Evolutionary conservation across 2,113 vertebrate species (phyloP), one percentile per base, ranked within the genome.

Genomic region (Calidris pygmaea): DNA sequence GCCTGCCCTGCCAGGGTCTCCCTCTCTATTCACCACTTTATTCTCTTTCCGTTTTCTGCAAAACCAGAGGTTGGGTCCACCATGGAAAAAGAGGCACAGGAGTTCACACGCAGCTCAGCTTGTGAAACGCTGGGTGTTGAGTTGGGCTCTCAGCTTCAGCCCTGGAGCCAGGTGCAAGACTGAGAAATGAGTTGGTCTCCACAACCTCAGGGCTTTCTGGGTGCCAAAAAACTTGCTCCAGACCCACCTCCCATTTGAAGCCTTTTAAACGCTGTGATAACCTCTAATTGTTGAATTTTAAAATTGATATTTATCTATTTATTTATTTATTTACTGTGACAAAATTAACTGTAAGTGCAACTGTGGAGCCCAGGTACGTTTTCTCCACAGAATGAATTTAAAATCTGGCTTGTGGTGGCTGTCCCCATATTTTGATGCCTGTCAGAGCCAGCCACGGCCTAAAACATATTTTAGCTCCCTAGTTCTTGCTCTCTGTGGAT

Each of bases 11-110:
- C 14, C 7, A 26, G 55, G 48, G 32, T 81, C 77, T 56, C 35
- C 32, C 0, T 0, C 34, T 87, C 47, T 58, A 13, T 71, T 89
- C 37, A n/a, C 34, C 9, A 0, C 65, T 63, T 76, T 10, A 50
- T 35, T 79, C 65, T 43, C 50, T 81, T 82, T 66, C 27, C 4
- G 6, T 62, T 85, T 92, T 22, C 76, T 86, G 75, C 47, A 78
- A 81, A 93, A 43, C 10, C 27, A 58, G 76, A 86, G 60, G 50
- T 53, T 53, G 65, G 50, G 37, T 62, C 30, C 52, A 48, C 41
- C 10, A 7, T 3, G 47, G 58, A 60, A 85, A 81, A 91, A 68
- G 7, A 53, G 34, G 32, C n/a, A 45, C 1, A 2, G 26, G 34
- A 79, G 22, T 16, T 43, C 53, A 34, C 0, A 0, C 17, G 16